phyloP scores from a whole-genome alignment of 2,888 invertebrate species.

The Synanthedon vespiformis region DNA sequence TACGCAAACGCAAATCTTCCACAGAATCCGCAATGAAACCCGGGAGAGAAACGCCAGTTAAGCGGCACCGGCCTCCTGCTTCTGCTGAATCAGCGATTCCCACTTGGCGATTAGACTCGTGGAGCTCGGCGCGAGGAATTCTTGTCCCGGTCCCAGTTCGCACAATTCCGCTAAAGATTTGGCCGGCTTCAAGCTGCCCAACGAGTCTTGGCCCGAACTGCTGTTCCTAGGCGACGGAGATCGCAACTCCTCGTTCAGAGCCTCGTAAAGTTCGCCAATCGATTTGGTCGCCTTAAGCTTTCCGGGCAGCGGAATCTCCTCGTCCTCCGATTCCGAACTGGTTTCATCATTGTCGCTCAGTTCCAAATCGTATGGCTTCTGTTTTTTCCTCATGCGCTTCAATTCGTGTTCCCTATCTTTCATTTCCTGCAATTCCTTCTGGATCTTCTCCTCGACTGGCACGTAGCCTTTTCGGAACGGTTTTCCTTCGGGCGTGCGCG shows the following conservation, averaged over 20 bases:
- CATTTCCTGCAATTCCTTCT: constrained; percentile 87
- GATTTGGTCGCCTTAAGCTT: constrained; percentile 75
- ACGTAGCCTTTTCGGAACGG: constrained; percentile 81
- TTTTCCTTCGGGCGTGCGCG: constrained; percentile 72
- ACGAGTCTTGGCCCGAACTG: constrained; percentile 54
- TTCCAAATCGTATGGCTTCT: constrained; percentile 74
- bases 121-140: constrained; percentile 75
- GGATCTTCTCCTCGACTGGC: constrained; percentile 90
- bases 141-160: constrained; percentile 74
- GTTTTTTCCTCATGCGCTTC: constrained; percentile 75
- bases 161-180: constrained; percentile 77
- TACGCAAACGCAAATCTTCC: constrained; percentile 1
- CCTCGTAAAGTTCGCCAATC: constrained; percentile 75
- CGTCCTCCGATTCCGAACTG: constrained; percentile 69
- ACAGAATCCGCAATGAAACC: constrained; percentile 8
- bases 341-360: constrained; percentile 72
- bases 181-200: constrained; percentile 73
- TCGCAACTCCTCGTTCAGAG: constrained; percentile 56
- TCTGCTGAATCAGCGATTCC: constrained; percentile 81
- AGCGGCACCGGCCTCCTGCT: constrained; percentile 68
- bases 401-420: constrained; percentile 84
- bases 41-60: constrained; percentile 15
- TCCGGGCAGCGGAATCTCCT: constrained; percentile 71
- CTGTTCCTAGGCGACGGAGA: constrained; percentile 60
- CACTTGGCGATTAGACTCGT: constrained; percentile 82